Conservation (phyloP, 2,888 invertebrate species). For the Bursaphelenchus okinawaensis region DNA sequence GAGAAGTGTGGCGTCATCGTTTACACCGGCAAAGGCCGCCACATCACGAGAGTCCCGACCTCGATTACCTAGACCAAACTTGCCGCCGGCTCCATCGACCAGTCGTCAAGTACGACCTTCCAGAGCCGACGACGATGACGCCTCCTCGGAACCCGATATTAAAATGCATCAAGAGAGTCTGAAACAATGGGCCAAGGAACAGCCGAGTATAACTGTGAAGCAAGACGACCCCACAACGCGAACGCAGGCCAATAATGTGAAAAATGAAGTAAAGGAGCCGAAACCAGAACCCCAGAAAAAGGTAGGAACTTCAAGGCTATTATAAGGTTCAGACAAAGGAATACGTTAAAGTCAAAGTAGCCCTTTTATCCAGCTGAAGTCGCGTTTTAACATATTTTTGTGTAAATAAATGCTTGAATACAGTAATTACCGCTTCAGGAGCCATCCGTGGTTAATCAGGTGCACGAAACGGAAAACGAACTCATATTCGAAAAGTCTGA, state of each 20-base stretch:
- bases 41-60: constrained; percentile 9
- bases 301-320: too few species aligned
- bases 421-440: constrained; percentile 4
- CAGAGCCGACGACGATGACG: constrained; percentile 21
- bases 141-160: constrained; percentile 32
- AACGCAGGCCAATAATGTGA: not conserved
- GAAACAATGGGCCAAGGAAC: constrained; percentile 3
- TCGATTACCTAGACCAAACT: not conserved
- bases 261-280: not conserved
- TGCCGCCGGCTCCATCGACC: constrained; percentile 9
- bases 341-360: too few species aligned
- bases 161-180: constrained; percentile 24
- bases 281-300: not conserved
- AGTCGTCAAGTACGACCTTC: constrained; percentile 8
- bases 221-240: not conserved
- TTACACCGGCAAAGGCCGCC: not conserved
- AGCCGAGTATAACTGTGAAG: not conserved
- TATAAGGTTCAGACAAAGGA: too few species aligned
- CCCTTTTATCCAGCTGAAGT: too few species aligned
- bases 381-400: too few species aligned
- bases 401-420: too few species aligned
- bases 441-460: constrained; percentile 9
- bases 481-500: constrained; percentile 10
- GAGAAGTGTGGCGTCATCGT: not conserved
- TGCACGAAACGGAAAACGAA: constrained; percentile 9